These are phyloP conservation scores for Thyatira batis DNA, from an alignment of 2,888 invertebrate species.

Conservation along the genomic window DNA sequence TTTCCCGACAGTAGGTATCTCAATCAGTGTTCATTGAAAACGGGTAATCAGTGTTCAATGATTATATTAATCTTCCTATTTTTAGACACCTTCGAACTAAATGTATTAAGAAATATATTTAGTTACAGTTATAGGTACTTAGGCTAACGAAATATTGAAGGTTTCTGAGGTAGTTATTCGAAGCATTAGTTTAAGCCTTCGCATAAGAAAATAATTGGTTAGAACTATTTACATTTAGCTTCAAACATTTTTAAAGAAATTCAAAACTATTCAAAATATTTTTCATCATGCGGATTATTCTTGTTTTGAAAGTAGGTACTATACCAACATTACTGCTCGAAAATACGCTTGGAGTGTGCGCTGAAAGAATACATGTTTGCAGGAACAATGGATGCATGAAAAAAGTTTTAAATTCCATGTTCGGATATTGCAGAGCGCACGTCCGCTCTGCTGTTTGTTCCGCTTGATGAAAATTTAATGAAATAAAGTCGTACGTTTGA, in stretches of 20 bases:
- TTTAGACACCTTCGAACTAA: not conserved
- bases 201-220: not conserved
- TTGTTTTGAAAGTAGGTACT: not conserved
- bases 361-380: slow-evolving; percentile 25
- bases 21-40: slow-evolving; percentile 45
- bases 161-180: too few species aligned
- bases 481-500: slow-evolving; percentile 34
- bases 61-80: not conserved
- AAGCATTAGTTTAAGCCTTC: not conserved
- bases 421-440: slow-evolving; percentile 45
- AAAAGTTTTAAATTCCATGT: slow-evolving; percentile 49
- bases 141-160: too few species aligned
- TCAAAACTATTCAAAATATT: not conserved
- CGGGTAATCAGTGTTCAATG: too few species aligned
- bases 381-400: slow-evolving; percentile 29
- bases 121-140: too few species aligned
- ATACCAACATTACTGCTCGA: not conserved
- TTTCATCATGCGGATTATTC: not conserved
- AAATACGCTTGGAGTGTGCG: not conserved
- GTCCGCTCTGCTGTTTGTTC: slow-evolving; percentile 41
- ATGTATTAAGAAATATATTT: not conserved
- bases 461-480: slow-evolving; percentile 56
- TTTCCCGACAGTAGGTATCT: slow-evolving; percentile 9
- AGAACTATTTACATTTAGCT: not conserved
- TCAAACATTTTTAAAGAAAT: not conserved